A percentile compares a stretch with the other conserved stretches of the same genome.
Evolutionary conservation across 2,113 vertebrate species (phyloP).

Genomic region (Polypterus bichir): DNA sequence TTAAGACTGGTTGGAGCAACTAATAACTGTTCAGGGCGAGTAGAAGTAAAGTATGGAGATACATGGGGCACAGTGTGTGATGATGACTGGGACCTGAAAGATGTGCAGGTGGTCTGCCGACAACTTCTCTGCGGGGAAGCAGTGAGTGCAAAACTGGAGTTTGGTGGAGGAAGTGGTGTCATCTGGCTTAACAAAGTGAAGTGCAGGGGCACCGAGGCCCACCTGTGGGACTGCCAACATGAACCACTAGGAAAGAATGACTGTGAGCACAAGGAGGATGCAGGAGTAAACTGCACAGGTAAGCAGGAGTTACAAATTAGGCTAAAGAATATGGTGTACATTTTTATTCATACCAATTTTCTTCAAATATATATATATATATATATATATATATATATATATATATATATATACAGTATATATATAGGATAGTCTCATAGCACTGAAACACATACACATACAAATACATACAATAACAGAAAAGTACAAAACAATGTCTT

Average conservation of each 20-base stretch:
- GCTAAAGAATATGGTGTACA: no score
- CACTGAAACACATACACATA: no score
- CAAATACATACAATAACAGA: no score
- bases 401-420: no score
- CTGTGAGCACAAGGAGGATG: conserved; percentile 2
- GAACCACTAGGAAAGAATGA: not conserved
- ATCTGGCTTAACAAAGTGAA: conserved; percentile 10
- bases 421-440: no score
- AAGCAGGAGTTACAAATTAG: no score
- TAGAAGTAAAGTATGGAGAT: not conserved
- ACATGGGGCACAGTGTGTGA: conserved; percentile 3
- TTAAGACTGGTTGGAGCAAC: not conserved
- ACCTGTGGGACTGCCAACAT: conserved; percentile 10
- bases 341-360: no score
- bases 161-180: not conserved
- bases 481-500: no score
- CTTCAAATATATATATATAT: no score
- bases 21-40: not conserved
- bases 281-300: conserved; percentile 2
- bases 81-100: conserved; percentile 4
- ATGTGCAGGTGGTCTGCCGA: conserved; percentile 3
- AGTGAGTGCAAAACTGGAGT: not conserved
- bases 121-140: conserved; percentile 2
- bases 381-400: no score
- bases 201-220: conserved; percentile 3